A percentile compares a stretch with the other conserved stretches of the same genome.
Evolutionary conservation across 2,888 invertebrate genomes (phyloP).

Genomic region (Agrochola macilenta): DNA sequence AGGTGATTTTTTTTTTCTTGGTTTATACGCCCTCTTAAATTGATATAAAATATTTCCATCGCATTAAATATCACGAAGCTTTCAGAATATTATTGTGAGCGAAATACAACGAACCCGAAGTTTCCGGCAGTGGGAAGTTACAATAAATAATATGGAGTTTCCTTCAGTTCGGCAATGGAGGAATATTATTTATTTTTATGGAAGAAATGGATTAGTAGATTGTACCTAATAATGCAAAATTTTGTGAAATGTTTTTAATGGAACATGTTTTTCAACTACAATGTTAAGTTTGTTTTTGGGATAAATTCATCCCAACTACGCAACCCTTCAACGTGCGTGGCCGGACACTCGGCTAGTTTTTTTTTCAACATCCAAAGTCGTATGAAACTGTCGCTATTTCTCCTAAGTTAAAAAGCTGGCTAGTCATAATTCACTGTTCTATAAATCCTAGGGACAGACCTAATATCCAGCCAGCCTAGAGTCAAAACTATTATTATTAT

Average conservation of each 20-base stretch:
- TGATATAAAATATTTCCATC: too few relatives aligned
- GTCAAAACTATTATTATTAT: too few relatives aligned
- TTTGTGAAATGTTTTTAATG: too few relatives aligned
- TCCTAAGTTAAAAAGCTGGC: neutral
- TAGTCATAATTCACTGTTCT: too few relatives aligned
- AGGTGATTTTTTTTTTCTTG: too few relatives aligned
- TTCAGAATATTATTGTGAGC: conserved; percentile 23
- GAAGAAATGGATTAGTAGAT: neutral
- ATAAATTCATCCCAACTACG: too few relatives aligned
- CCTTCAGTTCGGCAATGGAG: neutral
- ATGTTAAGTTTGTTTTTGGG: neutral
- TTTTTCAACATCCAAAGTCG: neutral
- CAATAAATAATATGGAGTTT: conserved; percentile 31
- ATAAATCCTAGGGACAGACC: neutral
- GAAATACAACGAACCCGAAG: conserved; percentile 10
- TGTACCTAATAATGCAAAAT: neutral
- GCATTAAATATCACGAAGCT: conserved; percentile 2
- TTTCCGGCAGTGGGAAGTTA: conserved; percentile 21
- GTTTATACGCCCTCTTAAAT: neutral
- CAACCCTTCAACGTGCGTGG: too few relatives aligned
- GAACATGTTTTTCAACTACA: too few relatives aligned
- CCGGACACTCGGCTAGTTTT: too few relatives aligned
- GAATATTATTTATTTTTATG: conserved; percentile 29
- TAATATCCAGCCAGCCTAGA: too few relatives aligned
- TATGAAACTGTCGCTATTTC: neutral